Percentiles rank a stretch among this genome's conserved stretches.
phyloP scores from a whole-genome alignment of 2,113 vertebrate species.

The Mandrillus leucophaeus region DNA sequence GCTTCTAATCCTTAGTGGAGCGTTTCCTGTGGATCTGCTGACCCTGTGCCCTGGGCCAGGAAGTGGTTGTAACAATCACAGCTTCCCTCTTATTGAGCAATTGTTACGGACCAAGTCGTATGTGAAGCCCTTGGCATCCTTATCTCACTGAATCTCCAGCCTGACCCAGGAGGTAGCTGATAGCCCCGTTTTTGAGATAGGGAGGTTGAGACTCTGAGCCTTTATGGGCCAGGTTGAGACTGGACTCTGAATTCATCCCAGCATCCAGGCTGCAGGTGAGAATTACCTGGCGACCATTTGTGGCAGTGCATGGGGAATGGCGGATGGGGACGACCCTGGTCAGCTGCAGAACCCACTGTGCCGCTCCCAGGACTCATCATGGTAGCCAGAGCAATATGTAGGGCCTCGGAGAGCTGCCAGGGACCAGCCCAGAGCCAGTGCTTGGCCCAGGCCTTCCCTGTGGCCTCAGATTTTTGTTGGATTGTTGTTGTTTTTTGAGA shows the following conservation, averaged over 20 bases:
- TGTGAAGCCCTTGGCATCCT: background rate
- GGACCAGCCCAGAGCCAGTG: background rate
- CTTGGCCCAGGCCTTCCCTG: background rate
- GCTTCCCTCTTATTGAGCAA: background rate
- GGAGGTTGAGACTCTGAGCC: background rate
- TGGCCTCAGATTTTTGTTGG: background rate
- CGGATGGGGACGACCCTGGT: background rate
- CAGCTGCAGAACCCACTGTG: background rate
- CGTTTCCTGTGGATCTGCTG: rapidly evolving
- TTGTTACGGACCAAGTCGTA: background rate
- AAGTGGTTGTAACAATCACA: rapidly evolving
- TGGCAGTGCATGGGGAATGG: background rate
- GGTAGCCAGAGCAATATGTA: background rate
- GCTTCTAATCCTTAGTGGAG: background rate
- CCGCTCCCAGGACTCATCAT: background rate
- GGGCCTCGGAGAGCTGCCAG: background rate
- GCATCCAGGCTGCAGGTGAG: background rate
- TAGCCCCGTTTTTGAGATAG: background rate
- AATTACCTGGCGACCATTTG: background rate
- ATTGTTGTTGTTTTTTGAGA: no score
- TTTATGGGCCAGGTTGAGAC: background rate
- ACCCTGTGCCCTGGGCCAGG: rapidly evolving
- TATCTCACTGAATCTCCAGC: background rate
- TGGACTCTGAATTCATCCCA: background rate
- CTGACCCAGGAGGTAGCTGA: background rate